Conservation (phyloP, 2,113 vertebrate species). For the Calidris pygmaea region DNA sequence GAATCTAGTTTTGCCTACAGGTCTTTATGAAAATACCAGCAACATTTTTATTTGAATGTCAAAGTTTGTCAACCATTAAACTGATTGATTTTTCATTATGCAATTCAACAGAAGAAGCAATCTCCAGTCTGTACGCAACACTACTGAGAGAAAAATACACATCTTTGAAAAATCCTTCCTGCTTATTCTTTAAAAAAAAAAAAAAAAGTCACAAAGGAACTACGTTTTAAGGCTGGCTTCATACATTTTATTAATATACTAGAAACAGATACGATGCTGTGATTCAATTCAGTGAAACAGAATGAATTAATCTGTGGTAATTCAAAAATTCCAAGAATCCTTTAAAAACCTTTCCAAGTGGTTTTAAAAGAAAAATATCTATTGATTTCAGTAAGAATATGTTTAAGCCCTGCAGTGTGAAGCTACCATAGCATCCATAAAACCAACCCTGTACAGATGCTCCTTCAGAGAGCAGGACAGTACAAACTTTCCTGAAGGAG, state of each 20-base stretch:
- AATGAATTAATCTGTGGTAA: not conserved
- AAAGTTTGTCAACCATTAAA: constrained; percentile 80
- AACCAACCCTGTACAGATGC: not conserved
- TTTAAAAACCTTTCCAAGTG: constrained; percentile 2
- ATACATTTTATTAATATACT: constrained; percentile 38
- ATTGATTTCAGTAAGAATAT: not conserved
- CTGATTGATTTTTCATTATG: constrained; percentile 78
- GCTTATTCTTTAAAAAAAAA: constrained; percentile 15
- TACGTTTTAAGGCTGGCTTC: constrained; percentile 33
- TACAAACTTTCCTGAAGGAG: not conserved
- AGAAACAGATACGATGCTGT: not conserved
- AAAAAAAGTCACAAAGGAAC: constrained; percentile 26
- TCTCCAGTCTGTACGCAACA: constrained; percentile 70
- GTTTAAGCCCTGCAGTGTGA: not conserved
- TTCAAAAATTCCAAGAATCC: not conserved
- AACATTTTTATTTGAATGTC: constrained; percentile 79
- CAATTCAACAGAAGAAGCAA: constrained; percentile 69
- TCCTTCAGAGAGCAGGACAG: not conserved
- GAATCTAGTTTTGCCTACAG: constrained; percentile 73
- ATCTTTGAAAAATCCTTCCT: constrained; percentile 56
- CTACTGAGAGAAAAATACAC: constrained; percentile 58
- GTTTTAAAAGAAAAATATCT: not conserved
- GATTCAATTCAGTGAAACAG: constrained; percentile 43
- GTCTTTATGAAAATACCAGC: constrained; percentile 75
- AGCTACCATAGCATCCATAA: not conserved